phyloP scores from a whole-genome alignment of 2,888 invertebrate genomes.

The Megamerina dolium region DNA sequence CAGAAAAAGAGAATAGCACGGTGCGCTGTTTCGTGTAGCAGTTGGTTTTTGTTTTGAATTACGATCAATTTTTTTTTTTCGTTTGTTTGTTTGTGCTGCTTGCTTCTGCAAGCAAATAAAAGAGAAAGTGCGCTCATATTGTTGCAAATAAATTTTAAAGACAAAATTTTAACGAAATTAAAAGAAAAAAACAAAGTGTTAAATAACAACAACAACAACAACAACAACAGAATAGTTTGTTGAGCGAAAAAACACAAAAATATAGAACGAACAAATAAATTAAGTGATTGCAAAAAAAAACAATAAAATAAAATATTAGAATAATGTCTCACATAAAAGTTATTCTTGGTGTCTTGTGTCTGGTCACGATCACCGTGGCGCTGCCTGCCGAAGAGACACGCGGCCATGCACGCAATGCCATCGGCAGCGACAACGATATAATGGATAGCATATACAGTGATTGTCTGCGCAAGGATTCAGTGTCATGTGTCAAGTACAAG shows the following conservation, averaged over 20 bases:
- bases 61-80: conserved; percentile 8
- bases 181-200: conserved; percentile 15
- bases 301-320: conserved; percentile 18
- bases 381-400: conserved; percentile 67
- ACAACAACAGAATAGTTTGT: too few relatives aligned
- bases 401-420: conserved; percentile 54
- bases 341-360: conserved; percentile 52
- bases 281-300: conserved; percentile 5
- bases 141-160: conserved; percentile 14
- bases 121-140: conserved; percentile 30
- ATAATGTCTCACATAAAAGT: conserved; percentile 51
- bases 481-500: conserved; percentile 80
- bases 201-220: conserved; percentile 10
- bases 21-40: conserved; percentile 13
- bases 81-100: conserved; percentile 10
- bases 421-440: conserved; percentile 63
- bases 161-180: conserved; percentile 14
- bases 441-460: conserved; percentile 72
- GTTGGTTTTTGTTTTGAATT: too few relatives aligned
- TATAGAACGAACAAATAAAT: conserved; percentile 16
- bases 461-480: conserved; percentile 75
- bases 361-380: conserved; percentile 58
- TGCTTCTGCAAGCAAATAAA: conserved; percentile 15
- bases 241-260: conserved; percentile 18
- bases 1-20: conserved; percentile 20